Percentiles rank a stretch among this genome's conserved stretches.
phyloP scores from a whole-genome alignment of 2,888 invertebrate species.

The Cabera pusaria region DNA sequence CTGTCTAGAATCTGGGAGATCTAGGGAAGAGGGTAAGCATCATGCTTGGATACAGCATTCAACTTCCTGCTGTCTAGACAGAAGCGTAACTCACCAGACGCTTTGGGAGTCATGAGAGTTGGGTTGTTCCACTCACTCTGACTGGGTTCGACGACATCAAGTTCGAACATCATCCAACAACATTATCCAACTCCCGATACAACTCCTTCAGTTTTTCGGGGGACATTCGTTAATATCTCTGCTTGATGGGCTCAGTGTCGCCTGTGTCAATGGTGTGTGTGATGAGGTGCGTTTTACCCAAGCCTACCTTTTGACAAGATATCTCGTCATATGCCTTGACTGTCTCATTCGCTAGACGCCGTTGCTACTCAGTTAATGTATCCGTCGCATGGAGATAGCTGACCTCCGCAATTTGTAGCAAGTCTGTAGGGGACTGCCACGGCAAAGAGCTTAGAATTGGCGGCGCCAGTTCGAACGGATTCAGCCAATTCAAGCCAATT shows the following conservation, averaged over 20 bases:
- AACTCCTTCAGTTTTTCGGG: background rate
- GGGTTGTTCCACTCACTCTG: background rate
- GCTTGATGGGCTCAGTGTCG: background rate
- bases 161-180: background rate
- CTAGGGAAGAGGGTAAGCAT: background rate
- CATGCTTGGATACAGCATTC: background rate
- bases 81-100: background rate
- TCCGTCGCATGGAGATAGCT: no score
- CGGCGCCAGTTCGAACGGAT: no score
- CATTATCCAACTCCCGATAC: background rate
- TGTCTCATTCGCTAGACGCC: no score
- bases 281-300: background rate
- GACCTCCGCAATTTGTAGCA: background rate
- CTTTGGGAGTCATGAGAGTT: background rate
- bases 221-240: background rate
- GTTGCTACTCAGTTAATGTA: no score
- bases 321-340: no score
- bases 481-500: background rate
- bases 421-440: background rate
- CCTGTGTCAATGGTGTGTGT: background rate
- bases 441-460: no score
- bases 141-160: background rate
- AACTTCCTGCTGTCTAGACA: background rate
- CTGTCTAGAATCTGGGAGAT: background rate
- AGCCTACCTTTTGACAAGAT: background rate